phyloP scores from a whole-genome alignment of 1,140 invertebrate species.

The Belonocnema kinseyi region DNA sequence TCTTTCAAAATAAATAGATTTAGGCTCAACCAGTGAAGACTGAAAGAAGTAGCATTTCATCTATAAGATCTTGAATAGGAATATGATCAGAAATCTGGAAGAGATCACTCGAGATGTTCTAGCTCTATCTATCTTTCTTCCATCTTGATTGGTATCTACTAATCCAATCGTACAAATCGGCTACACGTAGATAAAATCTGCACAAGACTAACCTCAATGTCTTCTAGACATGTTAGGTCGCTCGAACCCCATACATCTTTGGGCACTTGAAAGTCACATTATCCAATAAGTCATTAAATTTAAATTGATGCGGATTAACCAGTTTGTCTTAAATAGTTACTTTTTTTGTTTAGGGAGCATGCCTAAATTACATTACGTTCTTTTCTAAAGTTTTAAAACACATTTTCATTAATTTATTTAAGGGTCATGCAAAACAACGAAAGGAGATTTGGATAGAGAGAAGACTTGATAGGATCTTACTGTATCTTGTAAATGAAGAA shows the following conservation, averaged over 20 bases:
- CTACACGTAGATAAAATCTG: conserved; percentile 2
- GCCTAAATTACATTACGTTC: too few species aligned
- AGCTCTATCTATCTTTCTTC: neutral
- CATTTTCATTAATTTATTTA: too few species aligned
- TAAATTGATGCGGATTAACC: too few species aligned
- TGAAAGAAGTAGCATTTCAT: neutral
- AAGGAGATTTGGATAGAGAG: too few species aligned
- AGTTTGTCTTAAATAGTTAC: too few species aligned
- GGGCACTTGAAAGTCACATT: neutral
- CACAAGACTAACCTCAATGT: neutral
- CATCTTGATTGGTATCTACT: conserved; percentile 17
- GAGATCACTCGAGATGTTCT: neutral
- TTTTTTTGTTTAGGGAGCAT: too few species aligned
- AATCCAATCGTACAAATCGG: conserved; percentile 24
- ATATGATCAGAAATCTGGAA: neutral
- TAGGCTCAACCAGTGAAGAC: neutral
- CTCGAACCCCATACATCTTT: neutral
- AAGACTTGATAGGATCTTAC: too few species aligned
- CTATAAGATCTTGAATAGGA: neutral
- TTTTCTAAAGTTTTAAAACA: too few species aligned
- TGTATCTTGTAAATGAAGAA: too few species aligned
- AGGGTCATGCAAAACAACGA: too few species aligned
- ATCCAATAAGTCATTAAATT: too few species aligned
- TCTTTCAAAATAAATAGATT: too few species aligned
- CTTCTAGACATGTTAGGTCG: neutral